phyloP scores from a whole-genome alignment of 2,797 vertebrate genomes.

The Microctenopoma lineatum region DNA sequence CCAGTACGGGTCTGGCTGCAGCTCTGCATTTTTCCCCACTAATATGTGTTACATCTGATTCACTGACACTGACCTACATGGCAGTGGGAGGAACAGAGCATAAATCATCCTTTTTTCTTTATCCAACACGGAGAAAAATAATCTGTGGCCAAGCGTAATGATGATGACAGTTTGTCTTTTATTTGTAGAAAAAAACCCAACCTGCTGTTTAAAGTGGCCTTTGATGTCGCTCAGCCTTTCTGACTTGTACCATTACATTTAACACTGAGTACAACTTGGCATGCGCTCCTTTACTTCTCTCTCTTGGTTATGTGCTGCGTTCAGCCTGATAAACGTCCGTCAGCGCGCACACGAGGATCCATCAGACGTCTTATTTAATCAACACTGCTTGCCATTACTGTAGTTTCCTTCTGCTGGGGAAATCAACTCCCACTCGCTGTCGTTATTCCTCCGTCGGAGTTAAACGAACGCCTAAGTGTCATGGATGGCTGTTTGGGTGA shows the following conservation, averaged over 20 bases:
- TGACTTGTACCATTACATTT: conserved; percentile 66
- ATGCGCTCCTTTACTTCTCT: conserved; percentile 24
- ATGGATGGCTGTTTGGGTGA: conserved; percentile 63
- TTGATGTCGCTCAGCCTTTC: conserved; percentile 64
- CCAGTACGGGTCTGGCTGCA: conserved; percentile 58
- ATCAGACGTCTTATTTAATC: conserved; percentile 56
- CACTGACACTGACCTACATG: conserved; percentile 69
- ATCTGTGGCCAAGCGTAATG: conserved; percentile 63
- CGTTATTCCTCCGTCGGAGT: conserved; percentile 60
- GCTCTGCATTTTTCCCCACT: conserved; percentile 41
- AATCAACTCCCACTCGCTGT: conserved; percentile 38
- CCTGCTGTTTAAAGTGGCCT: conserved; percentile 58
- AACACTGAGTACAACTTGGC: conserved; percentile 62
- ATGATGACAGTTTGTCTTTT: conserved; percentile 71
- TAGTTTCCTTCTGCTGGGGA: conserved; percentile 51
- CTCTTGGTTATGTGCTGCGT: conserved; percentile 31
- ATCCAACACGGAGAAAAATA: conserved; percentile 59
- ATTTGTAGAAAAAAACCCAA: conserved; percentile 60
- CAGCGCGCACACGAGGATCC: conserved; percentile 53
- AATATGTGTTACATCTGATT: conserved; percentile 69
- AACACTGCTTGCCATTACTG: conserved; percentile 47
- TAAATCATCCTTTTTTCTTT: conserved; percentile 54
- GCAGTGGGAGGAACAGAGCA: conserved; percentile 58
- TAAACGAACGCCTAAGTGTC: conserved; percentile 67
- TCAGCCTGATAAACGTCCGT: conserved; percentile 64